These are phyloP conservation scores for Plusia festucae DNA, from an alignment of 2,888 invertebrate species.

Conservation along the genomic window DNA sequence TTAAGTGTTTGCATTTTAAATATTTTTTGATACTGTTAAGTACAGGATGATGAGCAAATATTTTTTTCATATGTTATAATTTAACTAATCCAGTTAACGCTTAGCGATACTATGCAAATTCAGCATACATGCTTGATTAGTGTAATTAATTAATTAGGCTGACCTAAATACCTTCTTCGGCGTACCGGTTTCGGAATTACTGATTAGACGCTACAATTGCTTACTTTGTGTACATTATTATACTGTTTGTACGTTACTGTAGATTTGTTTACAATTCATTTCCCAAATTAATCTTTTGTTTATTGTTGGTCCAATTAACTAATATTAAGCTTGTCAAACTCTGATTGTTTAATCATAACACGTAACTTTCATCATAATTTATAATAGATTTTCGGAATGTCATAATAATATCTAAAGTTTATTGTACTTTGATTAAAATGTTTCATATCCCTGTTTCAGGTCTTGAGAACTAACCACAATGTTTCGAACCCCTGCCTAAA, in stretches of 20 bases:
- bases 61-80: background rate
- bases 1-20: no score
- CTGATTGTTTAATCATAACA: no score
- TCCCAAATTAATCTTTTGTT: background rate
- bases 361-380: no score
- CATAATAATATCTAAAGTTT: no score
- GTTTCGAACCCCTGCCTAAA: background rate
- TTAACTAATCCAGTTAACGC: background rate
- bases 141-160: conserved; percentile 3
- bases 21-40: no score
- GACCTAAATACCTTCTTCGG: conserved; percentile 1
- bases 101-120: background rate
- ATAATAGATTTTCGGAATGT: no score
- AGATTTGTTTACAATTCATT: no score
- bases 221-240: conserved; percentile 2
- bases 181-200: background rate
- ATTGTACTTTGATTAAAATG: no score
- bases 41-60: no score
- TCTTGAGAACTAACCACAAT: conserved; percentile 4
- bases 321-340: no score
- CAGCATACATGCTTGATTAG: background rate
- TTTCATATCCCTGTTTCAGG: background rate
- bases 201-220: background rate
- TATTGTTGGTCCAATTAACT: background rate
- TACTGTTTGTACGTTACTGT: background rate